These are phyloP conservation scores for Notodonta ziczac DNA, from an alignment of 2,888 invertebrate species.

Conservation along the genomic window DNA sequence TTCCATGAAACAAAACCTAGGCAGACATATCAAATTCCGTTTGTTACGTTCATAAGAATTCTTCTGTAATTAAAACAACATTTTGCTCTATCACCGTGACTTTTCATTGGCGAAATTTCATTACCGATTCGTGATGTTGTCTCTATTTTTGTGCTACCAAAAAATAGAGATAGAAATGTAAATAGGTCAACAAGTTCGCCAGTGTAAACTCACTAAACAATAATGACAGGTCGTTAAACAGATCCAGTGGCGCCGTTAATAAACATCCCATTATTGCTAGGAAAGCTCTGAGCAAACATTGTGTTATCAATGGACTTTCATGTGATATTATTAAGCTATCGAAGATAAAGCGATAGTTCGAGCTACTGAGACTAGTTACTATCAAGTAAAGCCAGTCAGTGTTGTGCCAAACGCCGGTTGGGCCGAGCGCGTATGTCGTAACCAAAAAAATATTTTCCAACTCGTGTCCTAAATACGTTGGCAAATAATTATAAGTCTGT, in stretches of 20 bases:
- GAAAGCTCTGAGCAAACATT: neutral
- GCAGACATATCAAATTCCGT: no score
- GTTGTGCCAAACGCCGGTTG: constrained; percentile 27
- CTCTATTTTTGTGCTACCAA: no score
- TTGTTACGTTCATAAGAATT: neutral
- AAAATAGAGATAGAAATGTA: no score
- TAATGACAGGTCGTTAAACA: neutral
- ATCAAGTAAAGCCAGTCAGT: constrained; percentile 28
- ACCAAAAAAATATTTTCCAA: constrained; percentile 12
- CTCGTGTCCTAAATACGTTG: constrained; percentile 18
- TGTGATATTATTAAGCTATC: constrained; percentile 38
- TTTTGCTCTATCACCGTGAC: neutral
- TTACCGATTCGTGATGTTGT: no score
- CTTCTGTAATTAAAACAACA: neutral
- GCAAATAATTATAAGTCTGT: constrained; percentile 33
- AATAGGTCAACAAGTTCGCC: no score
- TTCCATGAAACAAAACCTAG: no score
- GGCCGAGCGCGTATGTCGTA: constrained; percentile 30
- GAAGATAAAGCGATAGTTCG: constrained; percentile 40
- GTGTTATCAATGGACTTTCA: constrained; percentile 35
- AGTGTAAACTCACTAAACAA: neutral
- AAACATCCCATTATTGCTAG: neutral
- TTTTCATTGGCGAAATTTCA: no score
- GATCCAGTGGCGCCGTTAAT: neutral
- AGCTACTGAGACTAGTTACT: constrained; percentile 24